Evolutionary conservation across 2,113 vertebrate species (phyloP).

Genomic region (Riparia riparia): DNA sequence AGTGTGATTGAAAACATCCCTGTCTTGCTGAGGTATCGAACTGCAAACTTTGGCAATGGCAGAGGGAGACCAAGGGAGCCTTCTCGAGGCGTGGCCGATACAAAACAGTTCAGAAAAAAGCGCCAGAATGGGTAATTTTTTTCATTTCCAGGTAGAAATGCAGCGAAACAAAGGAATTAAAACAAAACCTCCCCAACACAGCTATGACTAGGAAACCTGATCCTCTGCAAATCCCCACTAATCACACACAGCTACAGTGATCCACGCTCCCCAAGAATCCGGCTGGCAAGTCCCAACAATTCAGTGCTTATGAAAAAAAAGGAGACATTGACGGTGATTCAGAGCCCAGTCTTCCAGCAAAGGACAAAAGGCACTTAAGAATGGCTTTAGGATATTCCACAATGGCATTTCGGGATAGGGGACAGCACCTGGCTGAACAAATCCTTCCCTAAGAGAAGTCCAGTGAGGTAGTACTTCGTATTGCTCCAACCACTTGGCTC

Average conservation of each 20-base stretch:
- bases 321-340: background rate
- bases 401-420: background rate
- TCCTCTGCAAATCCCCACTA: background rate
- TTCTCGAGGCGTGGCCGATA: conserved; percentile 10
- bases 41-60: conserved; percentile 74
- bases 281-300: background rate
- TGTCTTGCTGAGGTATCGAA: conserved; percentile 73
- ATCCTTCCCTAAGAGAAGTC: conserved; percentile 11
- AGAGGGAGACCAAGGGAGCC: conserved; percentile 24
- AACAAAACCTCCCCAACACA: background rate
- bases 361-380: conserved; percentile 72
- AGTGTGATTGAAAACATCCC: conserved; percentile 60
- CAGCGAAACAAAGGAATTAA: background rate
- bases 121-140: conserved; percentile 9
- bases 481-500: conserved; percentile 32
- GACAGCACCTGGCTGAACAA: conserved; percentile 29
- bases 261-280: background rate
- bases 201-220: background rate
- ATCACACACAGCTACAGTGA: background rate
- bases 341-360: conserved; percentile 54
- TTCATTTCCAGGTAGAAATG: conserved; percentile 33
- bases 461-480: conserved; percentile 62
- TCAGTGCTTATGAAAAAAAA: conserved; percentile 57
- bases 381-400: conserved; percentile 60
- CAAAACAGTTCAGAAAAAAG: background rate